Evolutionary conservation across 2,888 invertebrate genomes (phyloP).

Genomic region (Falcaria lacertinaria): DNA sequence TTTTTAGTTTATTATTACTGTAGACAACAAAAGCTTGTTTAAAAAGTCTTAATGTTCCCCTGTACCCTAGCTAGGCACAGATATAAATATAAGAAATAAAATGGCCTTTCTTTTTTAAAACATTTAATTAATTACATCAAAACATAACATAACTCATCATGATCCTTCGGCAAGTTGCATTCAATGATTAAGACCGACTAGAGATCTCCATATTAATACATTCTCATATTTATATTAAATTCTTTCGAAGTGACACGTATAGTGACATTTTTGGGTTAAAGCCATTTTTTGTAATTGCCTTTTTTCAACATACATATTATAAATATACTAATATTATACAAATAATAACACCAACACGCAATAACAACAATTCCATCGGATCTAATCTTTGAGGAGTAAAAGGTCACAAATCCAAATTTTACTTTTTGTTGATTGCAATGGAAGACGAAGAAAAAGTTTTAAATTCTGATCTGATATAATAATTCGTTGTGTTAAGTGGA

Average conservation of each 20-base stretch:
- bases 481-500: too few species aligned
- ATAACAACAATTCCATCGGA: background rate
- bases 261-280: background rate
- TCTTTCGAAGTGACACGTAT: background rate
- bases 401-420: background rate
- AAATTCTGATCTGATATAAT: too few species aligned
- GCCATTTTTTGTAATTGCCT: background rate
- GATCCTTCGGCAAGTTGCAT: background rate
- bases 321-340: background rate
- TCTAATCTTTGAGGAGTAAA: background rate
- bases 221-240: slow-evolving; percentile 12
- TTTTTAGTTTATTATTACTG: too few species aligned
- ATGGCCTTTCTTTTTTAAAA: slow-evolving; percentile 55
- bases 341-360: background rate
- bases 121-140: slow-evolving; percentile 78
- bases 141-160: slow-evolving; percentile 63
- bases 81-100: too few species aligned
- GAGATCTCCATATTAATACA: slow-evolving; percentile 43
- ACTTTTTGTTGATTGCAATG: too few species aligned
- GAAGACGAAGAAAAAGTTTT: too few species aligned
- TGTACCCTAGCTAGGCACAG: too few species aligned
- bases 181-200: slow-evolving; percentile 54
- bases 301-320: background rate
- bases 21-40: too few species aligned
- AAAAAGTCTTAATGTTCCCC: too few species aligned